These are phyloP conservation scores for Strigamia maritima DNA, from an alignment of 2,888 invertebrate species.

Conservation along the genomic window DNA sequence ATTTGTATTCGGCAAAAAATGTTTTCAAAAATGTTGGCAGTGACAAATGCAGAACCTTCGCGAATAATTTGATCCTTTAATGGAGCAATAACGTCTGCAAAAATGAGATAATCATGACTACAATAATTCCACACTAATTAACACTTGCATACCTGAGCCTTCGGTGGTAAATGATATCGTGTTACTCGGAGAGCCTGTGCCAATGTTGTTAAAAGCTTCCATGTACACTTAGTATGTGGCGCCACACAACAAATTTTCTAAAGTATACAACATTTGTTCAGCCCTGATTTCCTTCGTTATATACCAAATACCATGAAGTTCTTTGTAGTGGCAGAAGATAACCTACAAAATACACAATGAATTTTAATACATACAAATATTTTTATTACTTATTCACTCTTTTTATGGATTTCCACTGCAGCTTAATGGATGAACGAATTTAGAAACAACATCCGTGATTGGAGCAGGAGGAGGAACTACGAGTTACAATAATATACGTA, in stretches of 20 bases:
- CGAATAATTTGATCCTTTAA: too few species aligned
- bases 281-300: not conserved
- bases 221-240: not conserved
- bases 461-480: conserved; percentile 25
- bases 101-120: too few species aligned
- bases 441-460: not conserved
- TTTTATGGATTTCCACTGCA: too few species aligned
- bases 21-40: too few species aligned
- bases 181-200: not conserved
- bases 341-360: too few species aligned
- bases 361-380: too few species aligned
- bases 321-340: conserved; percentile 1
- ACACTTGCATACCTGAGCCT: not conserved
- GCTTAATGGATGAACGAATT: too few species aligned
- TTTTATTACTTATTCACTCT: too few species aligned
- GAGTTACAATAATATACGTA: not conserved
- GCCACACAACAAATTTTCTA: not conserved
- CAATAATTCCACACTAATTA: too few species aligned
- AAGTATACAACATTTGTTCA: not conserved
- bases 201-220: conserved; percentile 6
- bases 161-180: not conserved
- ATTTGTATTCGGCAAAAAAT: too few species aligned
- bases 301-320: not conserved
- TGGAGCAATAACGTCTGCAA: too few species aligned
- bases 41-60: too few species aligned